Conservation (phyloP, 2,113 vertebrate genomes). For the Mus spicilegus region DNA sequence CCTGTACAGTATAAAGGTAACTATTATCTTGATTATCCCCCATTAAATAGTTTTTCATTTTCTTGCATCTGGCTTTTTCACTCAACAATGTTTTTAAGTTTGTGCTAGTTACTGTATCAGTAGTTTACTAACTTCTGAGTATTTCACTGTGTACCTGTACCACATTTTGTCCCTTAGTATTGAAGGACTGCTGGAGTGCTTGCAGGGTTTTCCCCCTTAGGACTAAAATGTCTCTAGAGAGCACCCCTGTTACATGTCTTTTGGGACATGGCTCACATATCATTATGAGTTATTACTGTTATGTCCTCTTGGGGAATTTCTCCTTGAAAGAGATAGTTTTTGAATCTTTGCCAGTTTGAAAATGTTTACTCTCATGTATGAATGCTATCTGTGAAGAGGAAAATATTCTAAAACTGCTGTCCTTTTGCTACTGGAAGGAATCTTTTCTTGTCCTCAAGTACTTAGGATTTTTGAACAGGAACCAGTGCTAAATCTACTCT, state of each 20-base stretch:
- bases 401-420: not conserved
- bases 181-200: not conserved
- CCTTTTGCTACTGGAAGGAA: not conserved
- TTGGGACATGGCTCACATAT: not conserved
- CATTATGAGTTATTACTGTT: not conserved
- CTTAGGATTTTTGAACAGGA: not conserved
- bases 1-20: not conserved
- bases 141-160: not conserved
- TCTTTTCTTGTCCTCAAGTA: not conserved
- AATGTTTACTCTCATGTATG: not conserved
- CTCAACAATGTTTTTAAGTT: not conserved
- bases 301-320: not conserved
- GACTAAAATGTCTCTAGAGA: not conserved
- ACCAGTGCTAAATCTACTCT: not conserved
- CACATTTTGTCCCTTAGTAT: not conserved
- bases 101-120: not conserved
- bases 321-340: not conserved
- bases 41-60: not conserved
- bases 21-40: not conserved
- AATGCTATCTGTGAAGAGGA: not conserved
- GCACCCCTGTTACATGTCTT: not conserved
- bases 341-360: not conserved
- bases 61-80: not conserved
- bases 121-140: not conserved
- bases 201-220: not conserved